These are phyloP conservation scores for Actinernus sp. DNA, from an alignment of 92 coral and sea anemone species.

Conservation along the genomic window DNA sequence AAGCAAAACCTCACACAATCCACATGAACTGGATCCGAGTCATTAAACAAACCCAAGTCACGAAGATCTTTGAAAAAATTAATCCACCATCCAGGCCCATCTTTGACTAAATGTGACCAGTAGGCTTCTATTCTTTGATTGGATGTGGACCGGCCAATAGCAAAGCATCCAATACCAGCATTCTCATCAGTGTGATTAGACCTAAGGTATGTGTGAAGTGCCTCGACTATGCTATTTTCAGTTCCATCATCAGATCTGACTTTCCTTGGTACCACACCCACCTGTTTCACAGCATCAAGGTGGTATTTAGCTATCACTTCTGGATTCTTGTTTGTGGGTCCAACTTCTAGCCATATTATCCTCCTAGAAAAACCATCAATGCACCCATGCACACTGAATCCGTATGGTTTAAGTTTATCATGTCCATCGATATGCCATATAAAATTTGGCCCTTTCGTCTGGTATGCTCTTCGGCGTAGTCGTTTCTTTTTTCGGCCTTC, in stretches of 20 bases:
- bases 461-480: slow-evolving; percentile 39
- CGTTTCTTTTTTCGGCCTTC: slow-evolving; percentile 26
- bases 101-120: slow-evolving; percentile 27
- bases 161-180: slow-evolving; percentile 35
- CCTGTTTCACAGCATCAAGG: slow-evolving; percentile 49
- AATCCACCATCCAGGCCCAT: slow-evolving; percentile 54
- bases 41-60: slow-evolving; percentile 23
- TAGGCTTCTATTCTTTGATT: slow-evolving; percentile 43
- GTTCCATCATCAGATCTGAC: slow-evolving; percentile 53
- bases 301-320: slow-evolving; percentile 27
- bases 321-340: no score
- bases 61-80: slow-evolving; percentile 55
- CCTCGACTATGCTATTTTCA: slow-evolving; percentile 36
- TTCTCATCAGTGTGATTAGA: slow-evolving; percentile 20
- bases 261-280: slow-evolving; percentile 59
- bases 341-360: slow-evolving; percentile 70
- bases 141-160: slow-evolving; percentile 34
- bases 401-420: no score
- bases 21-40: background rate
- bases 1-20: slow-evolving; percentile 55
- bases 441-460: slow-evolving; percentile 54
- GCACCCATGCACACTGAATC: no score
- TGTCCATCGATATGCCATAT: slow-evolving; percentile 69
- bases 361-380: slow-evolving; percentile 60
- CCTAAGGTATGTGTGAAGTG: slow-evolving; percentile 38